Evolutionary conservation across 2,888 invertebrate species (phyloP).

Genomic region (Oligia latruncula): DNA sequence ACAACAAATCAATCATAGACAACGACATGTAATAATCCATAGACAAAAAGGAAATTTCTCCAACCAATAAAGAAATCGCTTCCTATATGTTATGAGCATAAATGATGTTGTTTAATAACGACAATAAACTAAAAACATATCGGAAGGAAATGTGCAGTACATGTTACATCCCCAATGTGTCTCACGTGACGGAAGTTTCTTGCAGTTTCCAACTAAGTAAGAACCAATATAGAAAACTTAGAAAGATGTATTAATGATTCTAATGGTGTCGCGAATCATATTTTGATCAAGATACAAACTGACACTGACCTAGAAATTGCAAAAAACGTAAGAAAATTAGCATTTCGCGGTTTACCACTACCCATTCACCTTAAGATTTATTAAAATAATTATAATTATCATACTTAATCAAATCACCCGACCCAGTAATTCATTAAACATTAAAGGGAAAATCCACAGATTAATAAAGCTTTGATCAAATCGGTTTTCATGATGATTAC

Average conservation of each 20-base stretch:
- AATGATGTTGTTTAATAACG: constrained; percentile 12
- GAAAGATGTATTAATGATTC: too few relatives aligned
- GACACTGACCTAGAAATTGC: too few relatives aligned
- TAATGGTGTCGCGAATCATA: too few relatives aligned
- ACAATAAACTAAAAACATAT: constrained; percentile 27
- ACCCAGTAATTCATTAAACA: background rate
- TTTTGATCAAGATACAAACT: too few relatives aligned
- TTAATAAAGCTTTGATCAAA: constrained; percentile 8
- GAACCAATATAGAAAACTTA: too few relatives aligned
- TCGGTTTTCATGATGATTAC: constrained; percentile 21
- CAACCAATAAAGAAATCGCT: constrained; percentile 13
- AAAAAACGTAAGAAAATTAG: too few relatives aligned
- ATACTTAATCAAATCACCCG: background rate
- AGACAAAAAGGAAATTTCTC: constrained; percentile 33
- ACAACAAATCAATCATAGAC: constrained; percentile 29
- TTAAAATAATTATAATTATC: background rate
- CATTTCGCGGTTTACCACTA: too few relatives aligned
- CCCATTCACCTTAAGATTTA: background rate
- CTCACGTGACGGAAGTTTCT: constrained; percentile 34
- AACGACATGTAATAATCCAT: background rate
- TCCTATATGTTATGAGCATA: constrained; percentile 24
- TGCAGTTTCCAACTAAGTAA: constrained; percentile 19
- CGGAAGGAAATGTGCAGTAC: constrained; percentile 42
- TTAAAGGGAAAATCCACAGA: constrained; percentile 14
- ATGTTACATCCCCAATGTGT: constrained; percentile 34